phyloP scores from a whole-genome alignment of 1,140 invertebrate genomes.

The Phocides pigmalion region DNA sequence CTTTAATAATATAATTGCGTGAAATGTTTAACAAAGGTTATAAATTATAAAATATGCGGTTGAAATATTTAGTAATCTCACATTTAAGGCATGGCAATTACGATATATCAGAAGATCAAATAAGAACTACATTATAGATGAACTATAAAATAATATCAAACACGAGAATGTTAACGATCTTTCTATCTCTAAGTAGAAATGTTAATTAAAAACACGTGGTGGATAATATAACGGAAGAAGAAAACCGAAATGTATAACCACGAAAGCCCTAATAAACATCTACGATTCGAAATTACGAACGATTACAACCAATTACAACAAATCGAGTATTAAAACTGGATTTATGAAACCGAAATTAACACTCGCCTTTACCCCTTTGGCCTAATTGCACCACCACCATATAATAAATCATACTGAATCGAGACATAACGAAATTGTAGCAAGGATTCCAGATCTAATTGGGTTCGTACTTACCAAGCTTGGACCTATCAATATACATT shows the following conservation, averaged over 20 bases:
- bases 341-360: slow-evolving; percentile 76
- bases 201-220: slow-evolving; percentile 23
- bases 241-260: slow-evolving; percentile 38
- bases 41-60: slow-evolving; percentile 1
- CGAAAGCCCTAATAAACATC: slow-evolving; percentile 52
- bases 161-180: not conserved
- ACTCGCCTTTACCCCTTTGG: slow-evolving; percentile 50
- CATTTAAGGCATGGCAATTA: too few relatives aligned
- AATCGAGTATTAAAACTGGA: slow-evolving; percentile 62
- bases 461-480: slow-evolving; percentile 67
- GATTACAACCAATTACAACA: slow-evolving; percentile 60
- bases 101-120: not conserved
- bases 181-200: not conserved
- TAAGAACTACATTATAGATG: not conserved
- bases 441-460: slow-evolving; percentile 74
- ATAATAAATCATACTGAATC: slow-evolving; percentile 71
- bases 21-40: not conserved
- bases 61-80: too few relatives aligned
- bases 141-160: not conserved
- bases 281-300: slow-evolving; percentile 43
- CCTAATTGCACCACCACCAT: slow-evolving; percentile 61
- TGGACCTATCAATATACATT: slow-evolving; percentile 78
- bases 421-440: slow-evolving; percentile 67
- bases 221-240: slow-evolving; percentile 28
- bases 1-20: not conserved